These are phyloP conservation scores for Oryzaephilus surinamensis DNA, from an alignment of 1,140 invertebrate genomes.

Conservation along the genomic window DNA sequence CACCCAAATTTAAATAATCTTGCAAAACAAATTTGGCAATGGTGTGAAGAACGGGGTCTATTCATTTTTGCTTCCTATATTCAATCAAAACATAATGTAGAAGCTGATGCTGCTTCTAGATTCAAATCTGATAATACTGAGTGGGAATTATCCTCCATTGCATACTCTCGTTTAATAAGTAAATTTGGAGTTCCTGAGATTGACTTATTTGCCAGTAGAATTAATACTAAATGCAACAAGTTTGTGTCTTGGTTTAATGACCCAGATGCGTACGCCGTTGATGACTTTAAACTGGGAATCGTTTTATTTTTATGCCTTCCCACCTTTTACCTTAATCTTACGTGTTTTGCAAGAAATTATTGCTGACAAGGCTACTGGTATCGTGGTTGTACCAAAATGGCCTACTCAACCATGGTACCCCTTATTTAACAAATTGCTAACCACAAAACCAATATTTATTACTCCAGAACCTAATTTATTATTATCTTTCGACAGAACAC, in stretches of 20 bases:
- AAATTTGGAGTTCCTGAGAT: neutral
- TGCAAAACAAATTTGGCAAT: no score
- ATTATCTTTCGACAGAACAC: conserved; percentile 10
- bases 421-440: conserved; percentile 9
- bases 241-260: neutral
- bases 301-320: conserved; percentile 20
- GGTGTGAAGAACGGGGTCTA: no score
- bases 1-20: no score
- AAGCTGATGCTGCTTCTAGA: no score
- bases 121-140: no score
- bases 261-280: neutral
- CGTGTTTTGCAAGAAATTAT: conserved; percentile 18
- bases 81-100: no score
- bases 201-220: neutral
- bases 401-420: conserved; percentile 24
- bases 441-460: neutral
- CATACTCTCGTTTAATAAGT: no score
- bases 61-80: no score
- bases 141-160: no score
- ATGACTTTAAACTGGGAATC: neutral
- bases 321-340: conserved; percentile 16
- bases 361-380: conserved; percentile 16
- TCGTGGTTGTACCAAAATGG: conserved; percentile 29
- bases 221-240: no score
- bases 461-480: neutral